Evolutionary conservation across 2,113 vertebrate species (phyloP).

Genomic region (Cephalopholis sonnerati): DNA sequence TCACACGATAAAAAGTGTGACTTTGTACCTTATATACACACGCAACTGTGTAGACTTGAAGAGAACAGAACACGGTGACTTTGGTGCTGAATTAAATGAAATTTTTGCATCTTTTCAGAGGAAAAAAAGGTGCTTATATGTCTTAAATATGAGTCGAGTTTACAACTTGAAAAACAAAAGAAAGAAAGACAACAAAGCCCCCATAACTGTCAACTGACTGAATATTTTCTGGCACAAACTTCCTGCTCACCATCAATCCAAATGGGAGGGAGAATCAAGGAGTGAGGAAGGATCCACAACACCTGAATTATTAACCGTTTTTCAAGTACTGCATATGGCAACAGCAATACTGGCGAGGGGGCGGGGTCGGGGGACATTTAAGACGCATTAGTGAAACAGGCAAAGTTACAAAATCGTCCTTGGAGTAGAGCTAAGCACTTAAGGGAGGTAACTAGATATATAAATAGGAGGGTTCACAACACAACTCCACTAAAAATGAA

Average conservation of each 20-base stretch:
- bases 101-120: slow-evolving; percentile 52
- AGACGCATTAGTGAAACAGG: slow-evolving; percentile 69
- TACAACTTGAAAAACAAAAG: slow-evolving; percentile 17
- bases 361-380: slow-evolving; percentile 33
- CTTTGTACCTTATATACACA: slow-evolving; percentile 83
- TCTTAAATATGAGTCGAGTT: slow-evolving; percentile 49
- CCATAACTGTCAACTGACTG: not conserved
- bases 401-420: slow-evolving; percentile 65
- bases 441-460: slow-evolving; percentile 59
- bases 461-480: slow-evolving; percentile 56
- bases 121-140: slow-evolving; percentile 63
- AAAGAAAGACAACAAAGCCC: not conserved
- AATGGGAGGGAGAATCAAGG: slow-evolving; percentile 41
- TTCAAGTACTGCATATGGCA: slow-evolving; percentile 44
- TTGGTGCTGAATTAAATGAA: slow-evolving; percentile 71
- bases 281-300: slow-evolving; percentile 34
- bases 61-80: slow-evolving; percentile 64
- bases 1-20: slow-evolving; percentile 67
- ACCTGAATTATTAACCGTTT: slow-evolving; percentile 44
- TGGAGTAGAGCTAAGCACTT: slow-evolving; percentile 68
- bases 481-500: slow-evolving; percentile 31
- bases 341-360: slow-evolving; percentile 31
- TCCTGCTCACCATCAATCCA: slow-evolving; percentile 32
- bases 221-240: slow-evolving; percentile 53
- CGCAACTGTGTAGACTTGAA: slow-evolving; percentile 55